A percentile compares a stretch with the other conserved stretches of the same genome.
phyloP scores from a whole-genome alignment of 2,797 vertebrate species.

The Danio albolineatus region DNA sequence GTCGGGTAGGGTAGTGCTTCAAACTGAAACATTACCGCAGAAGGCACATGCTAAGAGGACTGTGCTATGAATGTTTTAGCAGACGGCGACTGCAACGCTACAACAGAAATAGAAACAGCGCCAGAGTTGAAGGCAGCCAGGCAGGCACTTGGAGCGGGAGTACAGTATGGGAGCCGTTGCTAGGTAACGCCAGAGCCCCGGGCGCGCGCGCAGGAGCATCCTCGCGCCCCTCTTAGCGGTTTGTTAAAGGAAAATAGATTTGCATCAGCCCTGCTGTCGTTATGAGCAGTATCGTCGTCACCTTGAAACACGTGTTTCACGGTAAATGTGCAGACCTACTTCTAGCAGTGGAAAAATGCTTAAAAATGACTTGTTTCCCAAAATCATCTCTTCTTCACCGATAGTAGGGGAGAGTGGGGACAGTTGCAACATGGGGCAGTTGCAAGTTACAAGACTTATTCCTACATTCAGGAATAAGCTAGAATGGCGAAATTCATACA shows the following conservation, averaged over 20 bases:
- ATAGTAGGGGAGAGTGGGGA: neutral
- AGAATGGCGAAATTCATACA: too few species aligned
- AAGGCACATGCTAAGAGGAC: slow-evolving; percentile 45
- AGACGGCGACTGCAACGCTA: slow-evolving; percentile 53
- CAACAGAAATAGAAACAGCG: slow-evolving; percentile 61
- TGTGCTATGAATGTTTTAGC: slow-evolving; percentile 65
- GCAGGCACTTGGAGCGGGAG: slow-evolving; percentile 29
- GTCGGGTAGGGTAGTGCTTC: slow-evolving; percentile 5
- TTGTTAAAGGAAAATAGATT: slow-evolving; percentile 40
- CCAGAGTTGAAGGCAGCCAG: slow-evolving; percentile 38
- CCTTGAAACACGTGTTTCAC: neutral
- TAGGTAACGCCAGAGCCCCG: slow-evolving; percentile 59
- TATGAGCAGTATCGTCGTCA: slow-evolving; percentile 27
- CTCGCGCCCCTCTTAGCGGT: slow-evolving; percentile 38
- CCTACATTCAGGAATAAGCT: too few species aligned
- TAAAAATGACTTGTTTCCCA: neutral
- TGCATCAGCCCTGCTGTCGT: slow-evolving; percentile 39
- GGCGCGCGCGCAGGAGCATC: slow-evolving; percentile 32
- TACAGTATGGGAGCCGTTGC: slow-evolving; percentile 59
- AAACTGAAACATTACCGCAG: slow-evolving; percentile 25
- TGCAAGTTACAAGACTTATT: too few species aligned
- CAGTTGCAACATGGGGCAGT: too few species aligned
- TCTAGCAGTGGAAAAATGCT: neutral
- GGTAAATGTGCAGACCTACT: neutral
- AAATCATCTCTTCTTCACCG: neutral